These are phyloP conservation scores for Ischnus inquisitorius DNA, from an alignment of 2,888 invertebrate genomes.

Conservation along the genomic window DNA sequence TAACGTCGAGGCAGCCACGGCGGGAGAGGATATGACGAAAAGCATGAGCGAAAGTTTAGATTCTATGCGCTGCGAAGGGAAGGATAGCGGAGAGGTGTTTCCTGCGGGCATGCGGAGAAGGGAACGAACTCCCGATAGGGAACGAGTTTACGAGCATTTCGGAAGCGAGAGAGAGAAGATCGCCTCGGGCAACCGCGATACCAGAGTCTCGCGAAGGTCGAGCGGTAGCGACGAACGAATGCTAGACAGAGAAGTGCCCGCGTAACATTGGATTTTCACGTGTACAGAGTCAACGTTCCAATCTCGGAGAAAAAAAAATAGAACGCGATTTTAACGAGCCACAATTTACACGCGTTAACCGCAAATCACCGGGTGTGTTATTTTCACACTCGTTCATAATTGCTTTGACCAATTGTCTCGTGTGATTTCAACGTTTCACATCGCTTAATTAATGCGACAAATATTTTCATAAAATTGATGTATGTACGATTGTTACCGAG, in stretches of 20 bases:
- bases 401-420: not conserved
- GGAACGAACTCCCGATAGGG: slow-evolving; percentile 8
- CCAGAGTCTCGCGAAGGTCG: slow-evolving; percentile 17
- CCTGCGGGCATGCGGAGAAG: not conserved
- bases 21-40: slow-evolving; percentile 10
- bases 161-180: too few species aligned
- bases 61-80: not conserved
- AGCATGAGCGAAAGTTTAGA: slow-evolving; percentile 48
- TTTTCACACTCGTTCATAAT: not conserved
- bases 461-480: not conserved
- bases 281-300: not conserved
- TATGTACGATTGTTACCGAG: not conserved
- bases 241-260: not conserved
- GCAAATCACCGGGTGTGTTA: not conserved
- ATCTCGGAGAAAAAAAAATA: not conserved
- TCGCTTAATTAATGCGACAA: too few species aligned
- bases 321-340: too few species aligned
- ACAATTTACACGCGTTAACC: too few species aligned
- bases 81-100: not conserved
- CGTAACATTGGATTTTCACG: slow-evolving; percentile 4
- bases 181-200: slow-evolving; percentile 1
- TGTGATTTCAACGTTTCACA: too few species aligned
- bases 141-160: slow-evolving; percentile 17
- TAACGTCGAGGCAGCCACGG: not conserved
- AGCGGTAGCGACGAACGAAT: slow-evolving; percentile 6